These are phyloP conservation scores for Vipera ursinii DNA, from an alignment of 2,797 vertebrate species.

Conservation along the genomic window DNA sequence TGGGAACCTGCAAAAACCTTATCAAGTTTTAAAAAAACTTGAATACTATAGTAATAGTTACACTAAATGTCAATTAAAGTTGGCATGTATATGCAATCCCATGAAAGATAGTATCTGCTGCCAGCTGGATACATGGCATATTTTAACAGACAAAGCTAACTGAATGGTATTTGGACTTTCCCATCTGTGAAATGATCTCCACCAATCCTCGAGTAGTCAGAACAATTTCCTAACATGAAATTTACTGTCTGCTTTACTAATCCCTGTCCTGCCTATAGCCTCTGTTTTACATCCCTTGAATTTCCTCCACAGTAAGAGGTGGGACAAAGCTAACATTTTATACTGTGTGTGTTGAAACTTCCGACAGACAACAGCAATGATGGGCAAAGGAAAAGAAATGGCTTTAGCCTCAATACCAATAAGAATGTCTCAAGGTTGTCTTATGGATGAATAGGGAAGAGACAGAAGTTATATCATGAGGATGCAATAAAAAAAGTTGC, in stretches of 20 bases:
- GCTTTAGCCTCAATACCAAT: neutral
- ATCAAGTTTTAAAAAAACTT: neutral
- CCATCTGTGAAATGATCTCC: neutral
- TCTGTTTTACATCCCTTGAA: neutral
- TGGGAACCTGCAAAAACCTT: neutral
- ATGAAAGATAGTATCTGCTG: neutral
- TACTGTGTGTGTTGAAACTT: neutral
- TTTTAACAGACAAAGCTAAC: neutral
- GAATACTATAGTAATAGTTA: neutral
- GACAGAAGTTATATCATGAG: neutral
- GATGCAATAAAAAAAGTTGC: neutral
- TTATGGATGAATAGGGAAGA: neutral
- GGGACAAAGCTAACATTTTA: neutral
- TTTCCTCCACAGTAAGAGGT: neutral
- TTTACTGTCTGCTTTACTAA: neutral
- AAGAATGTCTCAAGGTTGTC: neutral
- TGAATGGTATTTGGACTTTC: neutral
- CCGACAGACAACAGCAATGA: neutral
- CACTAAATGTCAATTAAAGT: neutral
- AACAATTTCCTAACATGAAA: neutral
- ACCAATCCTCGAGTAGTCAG: neutral
- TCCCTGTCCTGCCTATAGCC: neutral
- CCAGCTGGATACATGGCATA: neutral
- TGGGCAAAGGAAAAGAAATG: neutral
- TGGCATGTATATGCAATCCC: neutral